Base-by-base conservation (phyloP, 2,797 vertebrate genomes). In the Chelon labrosus region DNA sequence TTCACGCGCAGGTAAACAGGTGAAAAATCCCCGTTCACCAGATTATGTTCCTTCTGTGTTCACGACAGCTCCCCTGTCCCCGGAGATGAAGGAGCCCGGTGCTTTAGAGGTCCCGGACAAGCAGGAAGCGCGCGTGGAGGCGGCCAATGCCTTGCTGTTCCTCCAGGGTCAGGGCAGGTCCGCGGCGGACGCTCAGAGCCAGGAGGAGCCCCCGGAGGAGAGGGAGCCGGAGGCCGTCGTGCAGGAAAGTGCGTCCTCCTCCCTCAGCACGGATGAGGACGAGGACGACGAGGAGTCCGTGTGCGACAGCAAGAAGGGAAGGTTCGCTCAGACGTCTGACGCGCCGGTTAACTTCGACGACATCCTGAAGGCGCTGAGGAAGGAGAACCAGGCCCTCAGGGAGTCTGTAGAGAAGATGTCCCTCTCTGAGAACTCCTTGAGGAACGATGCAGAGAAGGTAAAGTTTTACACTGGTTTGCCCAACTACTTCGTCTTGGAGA, bases 11-110 rank as follows among this genome's bases (percentile, higher is more conserved):
- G 93, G 94, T 89, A 95, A 94, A 89, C 94, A 95, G 85, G 93
- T 94, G 73, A 94, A 94, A 91, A 95, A 94, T 78, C 94, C 94
- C 0, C 87, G 92, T 63, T 95, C 94, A 0, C 91, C 93, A 44
- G 94, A 95, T 77, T 95, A 93, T 83, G 92, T 95, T 69, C 93
- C 94, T 2, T 94, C 94, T 17, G 90, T 95, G 64, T 95, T 95
- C 80, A 84, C 83, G 0, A 17, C 85, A 13, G 83, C 82, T 65
- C 83, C 90, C 31, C 67, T 82, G 5, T 90, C 88, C 14, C 84
- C 90, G 25, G 89, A 89, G 67, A 91, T 91, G 87, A 93, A 94
- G 77, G 93, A 94, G 71, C 82, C 87, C 0, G 83, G 79, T 44
- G 66, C 84, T 53, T 82, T 85, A 59, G 93, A 94, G 65, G 44